These are phyloP conservation scores for Drosophila neotestacea DNA, from an alignment of 2,888 invertebrate genomes.

Conservation along the genomic window DNA sequence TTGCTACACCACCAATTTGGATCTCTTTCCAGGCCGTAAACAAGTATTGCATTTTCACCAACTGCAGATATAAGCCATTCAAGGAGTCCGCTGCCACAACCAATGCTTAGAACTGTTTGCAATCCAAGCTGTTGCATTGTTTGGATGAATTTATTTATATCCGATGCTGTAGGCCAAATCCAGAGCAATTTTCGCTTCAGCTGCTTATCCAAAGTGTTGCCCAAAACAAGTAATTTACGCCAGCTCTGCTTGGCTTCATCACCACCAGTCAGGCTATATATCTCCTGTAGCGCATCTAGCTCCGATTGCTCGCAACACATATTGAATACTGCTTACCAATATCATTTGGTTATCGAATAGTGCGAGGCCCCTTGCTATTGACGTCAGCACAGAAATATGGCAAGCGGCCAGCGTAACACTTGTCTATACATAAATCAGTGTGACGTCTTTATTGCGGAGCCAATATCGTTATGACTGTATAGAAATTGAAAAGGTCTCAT, in stretches of 20 bases:
- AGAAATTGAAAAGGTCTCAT: neutral
- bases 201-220: conserved; percentile 71
- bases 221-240: conserved; percentile 85
- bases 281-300: conserved; percentile 36
- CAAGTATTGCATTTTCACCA: conserved; percentile 62
- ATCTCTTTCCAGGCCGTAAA: conserved; percentile 91
- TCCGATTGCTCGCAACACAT: conserved; percentile 65
- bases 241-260: conserved; percentile 81
- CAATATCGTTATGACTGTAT: conserved; percentile 7
- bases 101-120: conserved; percentile 88
- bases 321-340: conserved; percentile 52
- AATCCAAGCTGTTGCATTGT: conserved; percentile 85
- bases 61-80: conserved; percentile 91
- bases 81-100: conserved; percentile 92
- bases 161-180: conserved; percentile 90
- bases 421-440: conserved; percentile 37
- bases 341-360: conserved; percentile 11
- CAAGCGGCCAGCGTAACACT: conserved; percentile 58
- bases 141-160: conserved; percentile 87
- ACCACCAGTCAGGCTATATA: conserved; percentile 67
- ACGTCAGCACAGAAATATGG: conserved; percentile 61
- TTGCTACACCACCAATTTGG: conserved; percentile 92
- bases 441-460: conserved; percentile 15
- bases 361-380: conserved; percentile 52
- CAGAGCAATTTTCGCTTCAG: conserved; percentile 88